phyloP scores from a whole-genome alignment of 2,888 invertebrate species.

The Uropetala carovei region DNA sequence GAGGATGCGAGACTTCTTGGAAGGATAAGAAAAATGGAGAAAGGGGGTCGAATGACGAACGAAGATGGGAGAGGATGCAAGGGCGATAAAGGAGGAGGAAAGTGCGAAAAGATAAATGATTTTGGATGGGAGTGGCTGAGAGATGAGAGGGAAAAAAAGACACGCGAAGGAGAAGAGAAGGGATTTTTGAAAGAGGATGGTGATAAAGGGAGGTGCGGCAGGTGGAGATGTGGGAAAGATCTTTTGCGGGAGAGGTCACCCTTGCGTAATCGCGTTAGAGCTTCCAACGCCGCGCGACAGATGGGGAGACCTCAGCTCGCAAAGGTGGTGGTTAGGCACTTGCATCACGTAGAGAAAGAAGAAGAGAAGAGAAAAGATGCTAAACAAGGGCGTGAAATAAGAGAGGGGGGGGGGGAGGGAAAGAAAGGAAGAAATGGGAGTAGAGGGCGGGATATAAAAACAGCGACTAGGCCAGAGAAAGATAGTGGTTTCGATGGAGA shows the following conservation, averaged over 20 bases:
- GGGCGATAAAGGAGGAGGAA: background rate
- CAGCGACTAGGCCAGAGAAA: background rate
- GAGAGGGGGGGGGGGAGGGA: background rate
- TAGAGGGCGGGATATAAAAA: background rate
- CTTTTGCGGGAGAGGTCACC: conserved; percentile 6
- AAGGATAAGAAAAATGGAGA: conserved; percentile 41
- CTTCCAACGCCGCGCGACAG: conserved; percentile 41
- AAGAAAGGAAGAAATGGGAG: no score
- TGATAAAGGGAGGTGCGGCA: conserved; percentile 12
- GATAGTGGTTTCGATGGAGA: background rate
- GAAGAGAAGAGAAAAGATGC: background rate
- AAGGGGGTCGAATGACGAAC: background rate
- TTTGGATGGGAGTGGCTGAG: background rate
- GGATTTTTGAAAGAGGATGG: background rate
- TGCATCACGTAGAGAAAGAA: background rate
- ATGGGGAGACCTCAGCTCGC: conserved; percentile 58
- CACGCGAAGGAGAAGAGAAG: background rate
- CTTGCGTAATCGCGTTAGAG: conserved; percentile 56
- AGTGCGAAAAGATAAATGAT: background rate
- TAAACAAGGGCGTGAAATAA: background rate
- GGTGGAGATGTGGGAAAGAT: background rate
- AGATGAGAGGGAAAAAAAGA: background rate
- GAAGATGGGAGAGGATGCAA: background rate
- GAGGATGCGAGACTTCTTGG: conserved; percentile 31
- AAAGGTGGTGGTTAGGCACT: conserved; percentile 40